Evolutionary conservation across 1,140 invertebrate species (phyloP).

Genomic region (Drosophila chauvacae): DNA sequence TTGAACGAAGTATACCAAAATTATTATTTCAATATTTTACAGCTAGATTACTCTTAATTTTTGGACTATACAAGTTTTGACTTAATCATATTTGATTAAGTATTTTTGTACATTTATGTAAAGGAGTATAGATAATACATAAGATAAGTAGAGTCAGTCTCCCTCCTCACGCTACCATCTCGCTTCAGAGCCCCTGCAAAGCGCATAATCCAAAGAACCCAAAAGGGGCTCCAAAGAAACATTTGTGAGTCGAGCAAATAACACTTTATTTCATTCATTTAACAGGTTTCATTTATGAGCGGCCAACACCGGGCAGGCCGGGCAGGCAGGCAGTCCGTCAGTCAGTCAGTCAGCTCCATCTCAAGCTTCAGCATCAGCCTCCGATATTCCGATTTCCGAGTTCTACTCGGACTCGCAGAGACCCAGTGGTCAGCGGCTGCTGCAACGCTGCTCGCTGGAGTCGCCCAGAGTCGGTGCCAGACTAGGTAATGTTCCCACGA

Average conservation of each 20-base stretch:
- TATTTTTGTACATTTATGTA: no score
- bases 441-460: constrained; percentile 46
- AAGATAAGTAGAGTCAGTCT: background rate
- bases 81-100: background rate
- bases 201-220: constrained; percentile 56
- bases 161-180: constrained; percentile 22
- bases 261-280: constrained; percentile 84
- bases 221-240: constrained; percentile 64
- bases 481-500: constrained; percentile 84
- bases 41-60: background rate
- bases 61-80: background rate
- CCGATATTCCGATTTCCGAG: constrained; percentile 7
- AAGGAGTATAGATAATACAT: no score
- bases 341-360: constrained; percentile 32
- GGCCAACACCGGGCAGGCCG: constrained; percentile 42
- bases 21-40: background rate
- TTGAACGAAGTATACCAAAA: background rate
- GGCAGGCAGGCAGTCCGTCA: constrained; percentile 34
- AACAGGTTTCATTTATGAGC: constrained; percentile 83
- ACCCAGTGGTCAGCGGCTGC: constrained; percentile 61
- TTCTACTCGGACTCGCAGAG: constrained; percentile 21
- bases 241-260: constrained; percentile 83
- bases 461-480: constrained; percentile 67
- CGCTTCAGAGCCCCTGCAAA: constrained; percentile 8
- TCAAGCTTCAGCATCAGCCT: constrained; percentile 10